phyloP scores from a whole-genome alignment of 2,888 invertebrate species.

The Drosophila anceps region DNA sequence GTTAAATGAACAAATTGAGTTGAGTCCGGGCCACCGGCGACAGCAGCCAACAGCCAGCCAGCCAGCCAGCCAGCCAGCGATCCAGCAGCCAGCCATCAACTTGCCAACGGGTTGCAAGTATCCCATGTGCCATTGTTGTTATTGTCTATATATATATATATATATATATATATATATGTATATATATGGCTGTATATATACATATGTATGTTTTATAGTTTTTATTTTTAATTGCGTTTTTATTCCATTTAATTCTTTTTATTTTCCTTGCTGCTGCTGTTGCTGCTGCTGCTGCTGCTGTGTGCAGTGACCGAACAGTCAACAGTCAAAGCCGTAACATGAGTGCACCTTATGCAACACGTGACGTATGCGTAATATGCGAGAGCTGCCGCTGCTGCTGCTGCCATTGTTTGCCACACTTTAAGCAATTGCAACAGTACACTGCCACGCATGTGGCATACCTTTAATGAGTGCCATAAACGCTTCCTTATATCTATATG shows the following conservation, averaged over 20 bases:
- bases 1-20: constrained; percentile 79
- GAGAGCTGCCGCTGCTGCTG: constrained; percentile 18
- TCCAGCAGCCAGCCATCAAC: constrained; percentile 31
- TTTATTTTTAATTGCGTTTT: constrained; percentile 44
- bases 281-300: constrained; percentile 39
- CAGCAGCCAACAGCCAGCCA: constrained; percentile 15
- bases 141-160: constrained; percentile 14
- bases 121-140: constrained; percentile 27
- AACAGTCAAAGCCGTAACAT: constrained; percentile 44
- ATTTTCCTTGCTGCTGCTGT: constrained; percentile 32
- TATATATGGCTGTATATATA: neutral
- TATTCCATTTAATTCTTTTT: constrained; percentile 49
- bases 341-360: constrained; percentile 36
- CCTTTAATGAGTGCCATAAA: constrained; percentile 56
- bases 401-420: constrained; percentile 26
- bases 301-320: constrained; percentile 54
- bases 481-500: constrained; percentile 28
- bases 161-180: neutral
- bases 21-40: constrained; percentile 55
- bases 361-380: constrained; percentile 57
- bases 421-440: constrained; percentile 22
- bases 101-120: constrained; percentile 37
- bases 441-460: constrained; percentile 39
- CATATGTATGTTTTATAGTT: constrained; percentile 8
- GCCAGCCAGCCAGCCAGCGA: constrained; percentile 16